Evolutionary conservation across 2,888 invertebrate species (phyloP), one percentile per base, ranked within the genome.

Genomic region (Trissolcus brochymenae): DNA sequence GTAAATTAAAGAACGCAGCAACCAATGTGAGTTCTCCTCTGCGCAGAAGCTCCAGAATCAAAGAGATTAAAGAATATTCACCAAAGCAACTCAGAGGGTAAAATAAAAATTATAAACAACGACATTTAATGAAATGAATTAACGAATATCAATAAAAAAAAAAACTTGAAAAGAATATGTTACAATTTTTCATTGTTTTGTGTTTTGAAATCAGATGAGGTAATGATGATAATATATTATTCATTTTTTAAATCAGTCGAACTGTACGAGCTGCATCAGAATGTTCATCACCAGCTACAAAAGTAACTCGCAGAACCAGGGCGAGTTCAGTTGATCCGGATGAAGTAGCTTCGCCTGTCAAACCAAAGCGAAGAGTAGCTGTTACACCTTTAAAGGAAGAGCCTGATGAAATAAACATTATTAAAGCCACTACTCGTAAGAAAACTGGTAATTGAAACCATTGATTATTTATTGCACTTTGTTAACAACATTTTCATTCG

Each of bases 241-340:
- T 19, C 2, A 1, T 21, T 6, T 21, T 54, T 54, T 29, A 29
- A n/a, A 29, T 21, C 21, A 67, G 67, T 46, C 41, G 67, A 35
- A 60, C 25, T 40, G 6, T 16, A 3, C 25, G 68, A 54, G 68
- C 68, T 54, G 60, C 68, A 7, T 61, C 70, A 2, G 70, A 70
- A 61, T 55, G 70, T 50, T 49, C 40, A 11, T 70, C 70, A 1
- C 70, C 70, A 21, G 41, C 59, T 35, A 29, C 2, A 41, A 61
- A 19, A 56, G 29, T 6, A 4, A 55, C 49, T 35, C 61, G 61
- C n/a, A 61, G 25, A 55, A 55, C 55, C 16, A 61, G 70, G 25
- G 70, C 70, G 35, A 61, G 61, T 50, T 70, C 70, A 14, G 70
- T 70, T 49, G 70, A 70, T 56, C 50, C 50, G 9, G 70, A 70